Evolutionary conservation across 30 jellyfish, hydroid and myxozoan genomes (phyloP), one percentile per base, ranked within the genome.

Genomic region (Chrysaora quinquecirrha): DNA sequence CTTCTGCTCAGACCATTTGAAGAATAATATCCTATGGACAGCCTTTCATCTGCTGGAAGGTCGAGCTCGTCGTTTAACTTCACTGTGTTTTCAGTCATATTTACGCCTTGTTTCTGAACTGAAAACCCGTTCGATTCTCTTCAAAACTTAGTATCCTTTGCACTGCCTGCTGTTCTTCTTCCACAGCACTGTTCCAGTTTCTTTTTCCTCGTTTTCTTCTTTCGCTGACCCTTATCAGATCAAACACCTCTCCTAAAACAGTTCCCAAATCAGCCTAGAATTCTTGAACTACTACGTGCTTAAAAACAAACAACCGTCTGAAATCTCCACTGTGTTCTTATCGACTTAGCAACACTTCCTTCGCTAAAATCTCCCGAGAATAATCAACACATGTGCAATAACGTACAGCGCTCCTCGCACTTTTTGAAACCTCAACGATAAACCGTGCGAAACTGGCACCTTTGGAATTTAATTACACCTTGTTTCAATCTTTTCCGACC

Each of bases 1-100:
- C 92, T 75, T 20, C 81, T 46, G 71, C 92, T 82, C 49, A 82
- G 46, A n/a, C 80, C 92, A 56, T 28, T 69, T 38, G 61, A 38
- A 33, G 82, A 63, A 46, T 62, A 64, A 25, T 64, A 38, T 3
- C 92, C 80, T n/a, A 21, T 34, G 0, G 71, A 52, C 25, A 10
- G 58, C 9, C 58, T 28, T 32, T 49, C 29, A 48, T 66, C 90
- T 30, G 75, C 35, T 1, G 84, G 83, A 28, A 80, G 65, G 29
- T 64, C 90, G 30, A 43, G 48, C n/a, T 65, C 84, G 3, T 47
- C 90, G 1, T 69, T 52, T 16, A 43, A n/a, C n/a, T n/a, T n/a
- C n/a, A n/a, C n/a, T n/a, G n/a, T 43, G 58, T 9, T 43, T 6
- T 43, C 58, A 9, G 58, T 43, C 58, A 29, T 64, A 76, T 83